Evolutionary conservation across 2,797 vertebrate genomes (phyloP).

Genomic region (Pangasius djambal): DNA sequence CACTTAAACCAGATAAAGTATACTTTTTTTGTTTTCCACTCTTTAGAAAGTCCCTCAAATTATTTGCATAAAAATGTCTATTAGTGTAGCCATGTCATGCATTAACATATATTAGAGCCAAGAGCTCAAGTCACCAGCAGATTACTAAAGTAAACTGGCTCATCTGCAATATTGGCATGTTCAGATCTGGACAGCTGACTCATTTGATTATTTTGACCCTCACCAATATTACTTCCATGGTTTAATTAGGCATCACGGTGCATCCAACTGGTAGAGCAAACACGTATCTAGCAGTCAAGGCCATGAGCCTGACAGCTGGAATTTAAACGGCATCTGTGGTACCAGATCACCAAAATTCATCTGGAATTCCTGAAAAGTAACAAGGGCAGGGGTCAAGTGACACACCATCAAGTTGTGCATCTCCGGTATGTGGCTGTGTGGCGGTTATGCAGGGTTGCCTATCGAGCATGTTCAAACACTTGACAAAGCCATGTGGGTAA

Average conservation of each 20-base stretch:
- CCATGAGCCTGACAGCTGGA: background rate
- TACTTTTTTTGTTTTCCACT: background rate
- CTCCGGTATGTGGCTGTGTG: background rate
- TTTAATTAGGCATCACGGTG: background rate
- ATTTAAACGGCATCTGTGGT: background rate
- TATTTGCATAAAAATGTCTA: background rate
- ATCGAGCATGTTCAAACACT: constrained; percentile 1
- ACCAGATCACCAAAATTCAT: background rate
- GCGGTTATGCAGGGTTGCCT: background rate
- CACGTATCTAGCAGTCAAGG: background rate
- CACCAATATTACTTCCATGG: background rate
- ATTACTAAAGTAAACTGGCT: background rate
- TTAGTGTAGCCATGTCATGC: constrained; percentile 18
- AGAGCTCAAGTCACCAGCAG: constrained; percentile 5
- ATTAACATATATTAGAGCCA: constrained; percentile 5
- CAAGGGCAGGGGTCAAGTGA: constrained; percentile 11
- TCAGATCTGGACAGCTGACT: background rate
- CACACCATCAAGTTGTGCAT: background rate
- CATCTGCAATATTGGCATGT: background rate
- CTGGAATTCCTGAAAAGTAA: background rate
- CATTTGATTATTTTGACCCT: constrained; percentile 11
- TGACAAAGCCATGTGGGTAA: background rate
- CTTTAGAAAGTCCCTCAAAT: background rate
- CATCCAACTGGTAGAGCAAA: background rate
- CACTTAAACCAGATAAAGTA: background rate